Evolutionary conservation across 2,888 invertebrate genomes (phyloP).

Genomic region (Epinotia ramella): DNA sequence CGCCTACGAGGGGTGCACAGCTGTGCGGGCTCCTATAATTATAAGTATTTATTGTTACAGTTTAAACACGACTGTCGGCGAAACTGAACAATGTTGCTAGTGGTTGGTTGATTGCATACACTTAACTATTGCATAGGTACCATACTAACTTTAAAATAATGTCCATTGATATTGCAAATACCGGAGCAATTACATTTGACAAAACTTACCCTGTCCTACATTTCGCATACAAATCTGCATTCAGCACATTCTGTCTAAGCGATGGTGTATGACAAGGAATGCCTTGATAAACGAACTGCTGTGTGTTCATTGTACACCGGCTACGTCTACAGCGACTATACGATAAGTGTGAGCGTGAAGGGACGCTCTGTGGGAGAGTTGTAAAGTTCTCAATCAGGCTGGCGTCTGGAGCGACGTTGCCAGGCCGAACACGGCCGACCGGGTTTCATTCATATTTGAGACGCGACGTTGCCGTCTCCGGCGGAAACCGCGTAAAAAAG

Average conservation of each 20-base stretch:
- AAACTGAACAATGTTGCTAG: background rate
- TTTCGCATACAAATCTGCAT: background rate
- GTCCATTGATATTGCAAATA: background rate
- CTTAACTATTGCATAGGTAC: no score
- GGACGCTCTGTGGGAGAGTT: conserved; percentile 75
- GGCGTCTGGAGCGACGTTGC: conserved; percentile 83
- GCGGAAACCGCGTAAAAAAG: conserved; percentile 85
- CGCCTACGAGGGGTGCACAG: conserved; percentile 74
- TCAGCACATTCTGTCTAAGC: conserved; percentile 15
- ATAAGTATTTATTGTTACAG: conserved; percentile 50
- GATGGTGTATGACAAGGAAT: conserved; percentile 30
- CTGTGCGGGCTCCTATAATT: conserved; percentile 67
- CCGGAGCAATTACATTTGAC: background rate
- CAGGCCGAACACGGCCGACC: conserved; percentile 77
- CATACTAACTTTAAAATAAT: background rate
- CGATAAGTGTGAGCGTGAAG: conserved; percentile 55
- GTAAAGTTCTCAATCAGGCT: conserved; percentile 81
- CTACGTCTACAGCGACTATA: conserved; percentile 39
- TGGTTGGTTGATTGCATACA: background rate
- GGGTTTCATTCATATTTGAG: conserved; percentile 85
- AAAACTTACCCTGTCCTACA: background rate
- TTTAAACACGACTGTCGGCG: conserved; percentile 22
- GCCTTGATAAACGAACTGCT: conserved; percentile 36
- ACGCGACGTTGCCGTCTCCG: conserved; percentile 83
- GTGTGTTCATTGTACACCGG: conserved; percentile 32